Conservation (phyloP, 2,113 vertebrate genomes). For the Donacobius atricapilla region DNA sequence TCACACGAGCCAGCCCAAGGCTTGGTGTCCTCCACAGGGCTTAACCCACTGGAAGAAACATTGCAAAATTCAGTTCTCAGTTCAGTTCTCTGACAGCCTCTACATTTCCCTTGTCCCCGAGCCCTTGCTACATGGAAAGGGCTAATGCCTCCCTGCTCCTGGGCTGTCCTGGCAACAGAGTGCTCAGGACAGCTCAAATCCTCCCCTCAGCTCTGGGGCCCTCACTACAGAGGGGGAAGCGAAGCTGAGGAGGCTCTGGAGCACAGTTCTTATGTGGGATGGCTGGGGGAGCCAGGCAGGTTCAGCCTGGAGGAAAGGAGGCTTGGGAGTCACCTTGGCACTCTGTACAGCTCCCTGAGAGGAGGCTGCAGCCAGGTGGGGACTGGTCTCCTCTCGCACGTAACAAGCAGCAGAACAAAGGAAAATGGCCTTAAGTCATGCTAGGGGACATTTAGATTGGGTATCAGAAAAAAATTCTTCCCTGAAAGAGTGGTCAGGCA, state of each 20-base stretch:
- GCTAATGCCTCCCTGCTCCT: not conserved
- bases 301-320: not conserved
- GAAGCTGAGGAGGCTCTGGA: not conserved
- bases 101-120: accelerated
- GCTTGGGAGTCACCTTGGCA: accelerated
- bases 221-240: not conserved
- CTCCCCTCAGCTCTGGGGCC: not conserved
- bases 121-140: not conserved
- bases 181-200: not conserved
- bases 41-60: not conserved
- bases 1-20: not conserved
- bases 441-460: not conserved
- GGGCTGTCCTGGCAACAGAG: not conserved
- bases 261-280: not conserved
- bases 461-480: not conserved
- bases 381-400: not conserved
- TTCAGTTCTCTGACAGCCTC: not conserved
- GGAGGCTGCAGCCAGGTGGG: not conserved
- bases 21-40: not conserved
- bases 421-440: not conserved
- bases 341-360: not conserved
- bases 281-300: not conserved
- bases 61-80: not conserved
- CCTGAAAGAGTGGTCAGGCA: not conserved
- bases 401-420: not conserved